Evolutionary conservation across 2,888 invertebrate species (phyloP).

Genomic region (Timema podura): DNA sequence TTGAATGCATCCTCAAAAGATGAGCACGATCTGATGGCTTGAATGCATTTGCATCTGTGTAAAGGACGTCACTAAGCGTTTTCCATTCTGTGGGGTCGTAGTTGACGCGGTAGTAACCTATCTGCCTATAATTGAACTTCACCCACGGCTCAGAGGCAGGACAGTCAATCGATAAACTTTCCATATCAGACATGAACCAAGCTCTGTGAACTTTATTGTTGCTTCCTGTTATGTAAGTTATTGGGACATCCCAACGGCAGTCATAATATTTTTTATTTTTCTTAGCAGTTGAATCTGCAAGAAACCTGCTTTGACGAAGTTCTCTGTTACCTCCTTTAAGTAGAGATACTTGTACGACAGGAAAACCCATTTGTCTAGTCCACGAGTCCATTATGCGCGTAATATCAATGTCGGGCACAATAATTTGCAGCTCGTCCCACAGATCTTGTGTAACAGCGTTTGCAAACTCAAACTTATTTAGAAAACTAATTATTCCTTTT

Average conservation of each 20-base stretch:
- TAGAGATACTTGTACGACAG: slow-evolving; percentile 61
- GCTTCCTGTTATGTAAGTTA: slow-evolving; percentile 62
- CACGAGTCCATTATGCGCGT: slow-evolving; percentile 77
- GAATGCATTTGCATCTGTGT: slow-evolving; percentile 44
- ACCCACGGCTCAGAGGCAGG: slow-evolving; percentile 57
- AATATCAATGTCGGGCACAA: slow-evolving; percentile 53
- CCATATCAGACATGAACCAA: slow-evolving; percentile 38
- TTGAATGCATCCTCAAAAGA: slow-evolving; percentile 77
- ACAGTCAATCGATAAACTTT: slow-evolving; percentile 43
- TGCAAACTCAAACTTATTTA: slow-evolving; percentile 61
- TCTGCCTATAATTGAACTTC: slow-evolving; percentile 80
- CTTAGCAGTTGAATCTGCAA: slow-evolving; percentile 59
- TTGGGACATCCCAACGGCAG: slow-evolving; percentile 82
- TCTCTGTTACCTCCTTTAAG: slow-evolving; percentile 42
- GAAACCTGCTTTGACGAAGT: slow-evolving; percentile 71
- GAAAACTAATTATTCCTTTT: slow-evolving; percentile 67
- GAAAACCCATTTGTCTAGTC: slow-evolving; percentile 86
- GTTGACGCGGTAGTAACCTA: slow-evolving; percentile 86
- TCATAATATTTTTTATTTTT: slow-evolving; percentile 45
- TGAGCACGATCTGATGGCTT: slow-evolving; percentile 65
- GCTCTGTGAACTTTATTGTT: slow-evolving; percentile 38
- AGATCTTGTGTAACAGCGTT: slow-evolving; percentile 81
- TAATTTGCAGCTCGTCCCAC: slow-evolving; percentile 60
- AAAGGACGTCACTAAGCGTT: slow-evolving; percentile 45
- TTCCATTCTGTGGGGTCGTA: slow-evolving; percentile 69